phyloP scores from a whole-genome alignment of 2,888 invertebrate genomes.

The Pinctada fucata region DNA sequence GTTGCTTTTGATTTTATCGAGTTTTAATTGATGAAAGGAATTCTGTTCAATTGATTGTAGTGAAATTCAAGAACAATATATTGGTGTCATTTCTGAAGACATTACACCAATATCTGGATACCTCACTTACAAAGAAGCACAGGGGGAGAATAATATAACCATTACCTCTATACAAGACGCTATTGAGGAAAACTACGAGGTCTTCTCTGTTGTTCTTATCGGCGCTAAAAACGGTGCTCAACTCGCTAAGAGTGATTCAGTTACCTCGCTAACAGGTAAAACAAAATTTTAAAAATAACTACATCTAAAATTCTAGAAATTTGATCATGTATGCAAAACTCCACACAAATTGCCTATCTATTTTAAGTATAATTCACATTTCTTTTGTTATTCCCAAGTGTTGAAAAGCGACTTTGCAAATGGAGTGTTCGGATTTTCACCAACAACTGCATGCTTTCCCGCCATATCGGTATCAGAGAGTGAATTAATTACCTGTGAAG shows the following conservation, averaged over 20 bases:
- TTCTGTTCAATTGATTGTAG: constrained; percentile 43
- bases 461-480: constrained; percentile 52
- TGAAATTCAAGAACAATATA: constrained; percentile 65
- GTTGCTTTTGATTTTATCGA: no score
- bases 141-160: constrained; percentile 47
- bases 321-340: no score
- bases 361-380: no score
- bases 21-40: no score
- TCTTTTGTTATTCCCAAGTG: constrained; percentile 44
- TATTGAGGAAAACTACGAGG: constrained; percentile 71
- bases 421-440: constrained; percentile 72
- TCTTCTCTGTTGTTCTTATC: constrained; percentile 69
- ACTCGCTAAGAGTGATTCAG: constrained; percentile 58
- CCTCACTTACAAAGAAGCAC: constrained; percentile 58
- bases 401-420: constrained; percentile 76
- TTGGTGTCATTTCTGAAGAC: constrained; percentile 63
- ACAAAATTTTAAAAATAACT: not conserved
- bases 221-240: constrained; percentile 69
- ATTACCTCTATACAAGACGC: constrained; percentile 67
- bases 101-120: constrained; percentile 71
- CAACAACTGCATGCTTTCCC: constrained; percentile 62
- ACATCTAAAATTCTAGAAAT: no score
- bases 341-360: no score
- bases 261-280: constrained; percentile 70
- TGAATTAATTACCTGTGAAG: constrained; percentile 58